Evolutionary conservation across 1,140 invertebrate species (phyloP), one percentile per base, ranked within the genome.

Genomic region (Nephila pilipes): DNA sequence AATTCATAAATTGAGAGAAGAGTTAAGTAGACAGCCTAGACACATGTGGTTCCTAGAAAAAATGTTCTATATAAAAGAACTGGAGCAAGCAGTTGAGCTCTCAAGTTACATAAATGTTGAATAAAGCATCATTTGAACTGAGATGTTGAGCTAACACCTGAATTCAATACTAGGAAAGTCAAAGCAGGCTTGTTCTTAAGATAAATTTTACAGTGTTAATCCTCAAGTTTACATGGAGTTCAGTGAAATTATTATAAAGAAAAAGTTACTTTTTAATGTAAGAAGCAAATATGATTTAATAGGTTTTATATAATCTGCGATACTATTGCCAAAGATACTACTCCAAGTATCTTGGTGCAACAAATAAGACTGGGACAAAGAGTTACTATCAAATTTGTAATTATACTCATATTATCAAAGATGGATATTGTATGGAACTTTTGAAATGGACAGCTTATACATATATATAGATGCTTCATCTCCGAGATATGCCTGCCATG

Each of bases 381-480:
- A 46, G n/a, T 58, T 89, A 2, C n/a, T 63, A 54, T 8, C 38
- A 3, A 20, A 75, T n/a, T 18, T 69, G 8, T 63, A 75, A 22
- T 57, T 10, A n/a, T n/a, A n/a, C n/a, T n/a, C n/a, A 10, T 20
- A 10, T 22, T 22, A 29, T 12, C 58, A 22, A 16, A 12, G 85
- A 60, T 29, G 85, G 36, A 60, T 87, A 38, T 60, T 87, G 29
- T 2, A 38, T 63, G 85, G 85, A 60, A 36, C 10, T 60, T 29
- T 60, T 0, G 57, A 58, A 58, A 60, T 3, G 2, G 29, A 57
- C 22, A 60, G 3, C 36, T 87, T 87, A 25, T 57, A 87, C 8
- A 36, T 87, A 20, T 87, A 63, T 87, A 63, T 57, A 16, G 58
- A 87, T 65, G 85, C 85, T 87, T 87, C 85, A 20, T 1, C 85